Conservation (phyloP, 1,140 invertebrate genomes). For the Pteromalus puparum region DNA sequence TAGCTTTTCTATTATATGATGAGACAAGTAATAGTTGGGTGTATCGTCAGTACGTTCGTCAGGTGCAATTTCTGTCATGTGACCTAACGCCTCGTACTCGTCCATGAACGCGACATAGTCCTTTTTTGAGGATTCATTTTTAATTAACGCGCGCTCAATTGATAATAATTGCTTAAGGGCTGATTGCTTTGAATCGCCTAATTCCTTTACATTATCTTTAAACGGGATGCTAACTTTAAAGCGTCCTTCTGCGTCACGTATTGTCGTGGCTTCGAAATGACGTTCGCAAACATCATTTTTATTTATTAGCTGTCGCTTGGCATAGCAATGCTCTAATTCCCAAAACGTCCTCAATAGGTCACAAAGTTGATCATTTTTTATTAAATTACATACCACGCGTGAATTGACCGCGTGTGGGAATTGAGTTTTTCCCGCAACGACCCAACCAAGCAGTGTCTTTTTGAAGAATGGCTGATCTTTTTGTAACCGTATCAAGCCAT, state of each 20-base stretch:
- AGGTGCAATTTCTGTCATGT: conserved; percentile 33
- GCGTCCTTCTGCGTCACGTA: background rate
- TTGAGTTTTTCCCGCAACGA: background rate
- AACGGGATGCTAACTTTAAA: background rate
- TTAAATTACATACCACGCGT: background rate
- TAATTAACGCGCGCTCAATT: conserved; percentile 51
- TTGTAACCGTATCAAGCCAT: conserved; percentile 34
- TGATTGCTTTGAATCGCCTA: background rate
- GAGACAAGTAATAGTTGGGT: conserved; percentile 51
- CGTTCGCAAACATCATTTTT: background rate
- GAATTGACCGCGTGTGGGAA: background rate
- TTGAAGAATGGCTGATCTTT: conserved; percentile 25
- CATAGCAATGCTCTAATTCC: conserved; percentile 11
- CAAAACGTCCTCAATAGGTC: conserved; percentile 6
- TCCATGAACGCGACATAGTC: conserved; percentile 59
- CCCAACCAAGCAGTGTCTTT: conserved; percentile 16
- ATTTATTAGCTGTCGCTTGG: background rate
- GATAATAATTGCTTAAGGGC: conserved; percentile 45
- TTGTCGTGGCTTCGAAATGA: background rate
- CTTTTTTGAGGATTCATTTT: conserved; percentile 53
- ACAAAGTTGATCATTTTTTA: background rate
- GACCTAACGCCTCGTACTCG: conserved; percentile 55
- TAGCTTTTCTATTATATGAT: background rate
- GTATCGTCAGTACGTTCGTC: too few species aligned
- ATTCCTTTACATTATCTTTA: background rate